Conservation (phyloP, 2,888 invertebrate genomes). For the Cryptophagus acutangulus region DNA sequence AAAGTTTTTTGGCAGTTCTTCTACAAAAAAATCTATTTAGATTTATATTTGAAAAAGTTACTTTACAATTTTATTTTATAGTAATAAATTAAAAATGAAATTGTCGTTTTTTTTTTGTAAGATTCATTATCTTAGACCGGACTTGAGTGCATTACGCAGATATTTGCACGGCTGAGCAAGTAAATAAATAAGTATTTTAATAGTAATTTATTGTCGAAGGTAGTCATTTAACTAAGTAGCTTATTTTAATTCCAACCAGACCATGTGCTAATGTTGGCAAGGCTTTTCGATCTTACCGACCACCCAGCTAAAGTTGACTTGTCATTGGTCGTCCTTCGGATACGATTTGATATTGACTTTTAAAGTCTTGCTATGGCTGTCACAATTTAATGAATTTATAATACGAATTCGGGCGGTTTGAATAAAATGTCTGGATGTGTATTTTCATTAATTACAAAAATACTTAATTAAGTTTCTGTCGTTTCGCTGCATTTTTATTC, state of each 20-base stretch:
- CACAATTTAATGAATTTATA: constrained; percentile 29
- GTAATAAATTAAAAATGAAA: no score
- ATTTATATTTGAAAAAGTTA: no score
- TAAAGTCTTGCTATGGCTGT: constrained; percentile 27
- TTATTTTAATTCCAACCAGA: constrained; percentile 23
- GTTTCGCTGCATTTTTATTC: constrained; percentile 5
- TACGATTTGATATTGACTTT: constrained; percentile 19
- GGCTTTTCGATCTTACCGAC: constrained; percentile 23
- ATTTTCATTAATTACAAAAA: constrained; percentile 5
- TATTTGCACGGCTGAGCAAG: neutral
- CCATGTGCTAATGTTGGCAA: constrained; percentile 25
- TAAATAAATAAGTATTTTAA: constrained; percentile 16
- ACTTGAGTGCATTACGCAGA: no score
- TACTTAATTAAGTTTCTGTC: neutral
- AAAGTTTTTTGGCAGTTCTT: no score
- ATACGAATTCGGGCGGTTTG: neutral
- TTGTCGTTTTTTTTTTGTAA: no score
- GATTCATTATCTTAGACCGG: no score
- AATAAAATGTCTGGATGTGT: constrained; percentile 1
- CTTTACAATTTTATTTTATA: no score
- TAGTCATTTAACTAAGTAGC: constrained; percentile 23
- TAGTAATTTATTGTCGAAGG: constrained; percentile 21
- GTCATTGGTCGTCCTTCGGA: constrained; percentile 30
- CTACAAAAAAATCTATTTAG: no score
- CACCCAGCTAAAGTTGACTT: constrained; percentile 25